Conservation (phyloP, 1,140 invertebrate genomes). For the Diprion similis region DNA sequence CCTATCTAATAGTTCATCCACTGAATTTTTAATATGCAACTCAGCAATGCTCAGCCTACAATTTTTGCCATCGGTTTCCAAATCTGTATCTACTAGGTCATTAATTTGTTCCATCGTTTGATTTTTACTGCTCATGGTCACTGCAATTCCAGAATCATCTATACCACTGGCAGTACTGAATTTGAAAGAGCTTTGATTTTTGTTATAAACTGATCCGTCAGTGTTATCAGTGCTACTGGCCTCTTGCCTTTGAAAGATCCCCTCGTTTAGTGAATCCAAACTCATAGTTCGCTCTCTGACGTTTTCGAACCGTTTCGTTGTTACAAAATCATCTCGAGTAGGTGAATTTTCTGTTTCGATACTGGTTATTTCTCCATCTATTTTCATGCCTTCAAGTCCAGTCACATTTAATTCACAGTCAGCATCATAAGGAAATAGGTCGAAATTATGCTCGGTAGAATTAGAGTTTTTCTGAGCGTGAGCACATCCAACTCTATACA, state of each 20-base stretch:
- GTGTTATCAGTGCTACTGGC: background rate
- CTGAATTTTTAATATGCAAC: background rate
- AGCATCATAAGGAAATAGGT: too few relatives aligned
- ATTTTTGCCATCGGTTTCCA: conserved; percentile 19
- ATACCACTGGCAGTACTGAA: conserved; percentile 36
- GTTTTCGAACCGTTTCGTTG: background rate
- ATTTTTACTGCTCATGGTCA: conserved; percentile 17
- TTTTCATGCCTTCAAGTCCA: too few relatives aligned
- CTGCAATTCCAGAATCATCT: conserved; percentile 48
- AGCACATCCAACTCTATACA: background rate
- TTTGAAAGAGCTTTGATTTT: conserved; percentile 13
- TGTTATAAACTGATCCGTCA: background rate
- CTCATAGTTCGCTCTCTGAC: background rate
- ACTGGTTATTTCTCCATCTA: background rate
- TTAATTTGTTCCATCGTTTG: conserved; percentile 20
- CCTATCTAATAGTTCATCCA: conserved; percentile 25
- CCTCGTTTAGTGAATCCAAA: background rate
- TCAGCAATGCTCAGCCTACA: conserved; percentile 20
- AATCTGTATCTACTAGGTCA: background rate
- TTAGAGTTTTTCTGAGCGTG: too few relatives aligned
- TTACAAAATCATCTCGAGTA: background rate
- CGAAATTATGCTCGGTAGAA: too few relatives aligned
- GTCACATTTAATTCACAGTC: too few relatives aligned
- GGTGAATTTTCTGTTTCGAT: background rate
- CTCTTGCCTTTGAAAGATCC: background rate